phyloP scores from a whole-genome alignment of 2,797 vertebrate genomes.

The Spinus olivaceus region DNA sequence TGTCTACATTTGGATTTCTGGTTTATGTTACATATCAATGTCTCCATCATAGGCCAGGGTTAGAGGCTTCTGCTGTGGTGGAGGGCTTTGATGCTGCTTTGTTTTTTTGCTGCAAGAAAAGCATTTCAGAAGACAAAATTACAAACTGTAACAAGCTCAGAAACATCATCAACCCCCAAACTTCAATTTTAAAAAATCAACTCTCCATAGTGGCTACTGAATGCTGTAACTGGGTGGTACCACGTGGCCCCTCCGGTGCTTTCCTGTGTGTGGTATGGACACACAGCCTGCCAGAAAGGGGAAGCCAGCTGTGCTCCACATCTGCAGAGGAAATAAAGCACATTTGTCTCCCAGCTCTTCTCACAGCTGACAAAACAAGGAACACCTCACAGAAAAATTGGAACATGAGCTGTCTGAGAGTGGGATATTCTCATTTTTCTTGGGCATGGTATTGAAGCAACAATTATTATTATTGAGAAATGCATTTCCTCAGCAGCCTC shows the following conservation, averaged over 20 bases:
- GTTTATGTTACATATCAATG: slow-evolving; percentile 87
- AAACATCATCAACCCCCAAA: neutral
- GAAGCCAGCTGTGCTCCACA: slow-evolving; percentile 4
- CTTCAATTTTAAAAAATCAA: neutral
- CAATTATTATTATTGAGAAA: slow-evolving; percentile 11
- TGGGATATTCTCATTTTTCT: neutral
- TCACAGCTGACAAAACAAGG: neutral
- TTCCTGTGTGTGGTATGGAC: neutral
- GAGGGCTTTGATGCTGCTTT: slow-evolving; percentile 84
- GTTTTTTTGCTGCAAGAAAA: slow-evolving; percentile 83
- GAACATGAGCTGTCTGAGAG: neutral
- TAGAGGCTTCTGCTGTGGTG: slow-evolving; percentile 92
- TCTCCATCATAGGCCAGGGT: slow-evolving; percentile 96
- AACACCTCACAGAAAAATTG: neutral
- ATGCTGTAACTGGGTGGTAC: neutral
- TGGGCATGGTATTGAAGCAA: neutral
- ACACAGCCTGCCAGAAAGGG: neutral
- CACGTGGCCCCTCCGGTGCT: neutral
- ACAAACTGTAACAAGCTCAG: neutral
- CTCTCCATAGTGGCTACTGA: neutral
- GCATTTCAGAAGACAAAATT: neutral
- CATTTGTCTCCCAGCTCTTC: neutral
- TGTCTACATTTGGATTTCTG: slow-evolving; percentile 77
- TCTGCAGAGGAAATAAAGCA: neutral
- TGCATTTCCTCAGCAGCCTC: neutral